Evolutionary conservation across 2,888 invertebrate species (phyloP).

Genomic region (Cheilosia pagana): DNA sequence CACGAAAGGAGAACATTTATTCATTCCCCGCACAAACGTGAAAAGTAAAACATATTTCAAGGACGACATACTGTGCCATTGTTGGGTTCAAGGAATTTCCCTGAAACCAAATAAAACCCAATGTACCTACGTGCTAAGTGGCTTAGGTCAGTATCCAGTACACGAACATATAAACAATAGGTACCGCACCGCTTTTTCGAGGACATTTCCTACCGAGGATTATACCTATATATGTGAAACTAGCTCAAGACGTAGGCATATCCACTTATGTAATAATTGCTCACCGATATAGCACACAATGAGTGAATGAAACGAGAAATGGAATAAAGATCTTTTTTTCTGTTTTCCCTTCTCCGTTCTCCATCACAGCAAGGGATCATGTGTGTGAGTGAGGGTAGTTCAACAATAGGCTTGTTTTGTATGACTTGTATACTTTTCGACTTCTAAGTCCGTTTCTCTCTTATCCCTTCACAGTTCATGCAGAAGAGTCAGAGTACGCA

Average conservation of each 20-base stretch:
- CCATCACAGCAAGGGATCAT: constrained; percentile 12
- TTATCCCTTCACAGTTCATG: constrained; percentile 58
- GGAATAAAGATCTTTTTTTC: not conserved
- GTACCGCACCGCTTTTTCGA: constrained; percentile 4
- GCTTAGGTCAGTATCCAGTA: constrained; percentile 56
- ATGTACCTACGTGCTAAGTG: constrained; percentile 67
- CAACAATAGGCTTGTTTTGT: constrained; percentile 37
- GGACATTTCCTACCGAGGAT: constrained; percentile 9
- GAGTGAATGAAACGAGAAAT: constrained; percentile 3
- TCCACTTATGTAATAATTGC: constrained; percentile 59
- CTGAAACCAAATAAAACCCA: constrained; percentile 6
- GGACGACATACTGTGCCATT: constrained; percentile 57
- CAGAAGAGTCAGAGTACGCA: constrained; percentile 63
- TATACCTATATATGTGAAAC: constrained; percentile 26
- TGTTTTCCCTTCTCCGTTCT: not conserved
- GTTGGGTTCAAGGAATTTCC: constrained; percentile 44
- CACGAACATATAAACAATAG: constrained; percentile 15
- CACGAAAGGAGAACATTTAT: constrained; percentile 42
- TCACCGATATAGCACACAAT: not conserved
- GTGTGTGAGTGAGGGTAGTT: constrained; percentile 1
- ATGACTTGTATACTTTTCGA: constrained; percentile 4
- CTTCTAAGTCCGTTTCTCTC: constrained; percentile 37
- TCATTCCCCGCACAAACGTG: constrained; percentile 5
- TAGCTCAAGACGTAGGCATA: constrained; percentile 25
- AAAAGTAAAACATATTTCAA: constrained; percentile 34